Evolutionary conservation across 2,113 vertebrate genomes (phyloP), one percentile per base, ranked within the genome.

Genomic region (Rhinopomastus cyanomelas): DNA sequence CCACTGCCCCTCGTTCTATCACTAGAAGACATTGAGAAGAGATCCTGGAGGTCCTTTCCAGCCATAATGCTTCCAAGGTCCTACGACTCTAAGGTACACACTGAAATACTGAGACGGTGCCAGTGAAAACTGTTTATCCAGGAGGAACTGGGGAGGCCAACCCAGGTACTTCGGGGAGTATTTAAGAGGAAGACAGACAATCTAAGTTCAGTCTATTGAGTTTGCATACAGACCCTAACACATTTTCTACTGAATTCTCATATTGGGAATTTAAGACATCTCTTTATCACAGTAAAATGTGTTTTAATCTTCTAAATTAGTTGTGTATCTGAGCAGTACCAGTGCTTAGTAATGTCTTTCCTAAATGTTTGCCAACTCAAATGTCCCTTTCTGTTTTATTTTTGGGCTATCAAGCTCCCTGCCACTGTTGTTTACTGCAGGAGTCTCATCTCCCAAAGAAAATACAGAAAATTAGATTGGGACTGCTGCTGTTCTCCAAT

Each of bases 371-470:
- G 73, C 20, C 48, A 87, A 30, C 80, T 76, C 44, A 90, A 26
- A 21, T 66, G 30, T 88, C 67, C 51, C 79, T 74, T 37, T 90
- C 81, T 82, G 53, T 19, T 78, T 92, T 95, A 83, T 92, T 79
- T 72, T 73, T 11, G 42, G 12, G 11, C 8, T 23, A 84, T 69
- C 85, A 93, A 78, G n/a, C 67, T 77, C 48, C 34, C 67, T 16
- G 44, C 11, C 55, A 69, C n/a, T 87, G n/a, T 71, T 80, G 16
- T 55, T 93, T 92, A 79, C 52, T 90, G 48, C 39, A 42, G 29
- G 44, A 52, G 52, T 57, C 72, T 69, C 14, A 79, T 77, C n/a
- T 83, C 67, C 75, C 20, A 46, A 59, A 85, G 22, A 59, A 78
- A 79, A 66, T 29, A 82, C 9, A 25, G 25, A 85, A 87, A 84